Evolutionary conservation across 1,140 invertebrate species (phyloP), one percentile per base, ranked within the genome.

Genomic region (Hesperophylax magnus): DNA sequence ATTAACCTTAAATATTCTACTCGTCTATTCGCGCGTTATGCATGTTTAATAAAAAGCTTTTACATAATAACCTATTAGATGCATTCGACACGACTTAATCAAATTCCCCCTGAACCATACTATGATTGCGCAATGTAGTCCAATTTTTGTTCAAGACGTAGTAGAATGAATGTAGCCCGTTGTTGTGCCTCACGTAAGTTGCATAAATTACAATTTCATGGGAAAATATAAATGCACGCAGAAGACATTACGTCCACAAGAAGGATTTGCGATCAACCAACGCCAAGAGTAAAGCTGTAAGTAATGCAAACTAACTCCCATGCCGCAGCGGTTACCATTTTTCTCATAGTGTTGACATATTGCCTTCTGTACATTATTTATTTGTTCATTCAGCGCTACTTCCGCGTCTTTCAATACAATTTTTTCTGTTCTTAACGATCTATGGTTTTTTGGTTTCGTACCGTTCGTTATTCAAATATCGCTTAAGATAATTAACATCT

Each of bases 301-400:
- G 18, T 11, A 61, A 61, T 61, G 58, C 20, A 22, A 20, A 24
- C 24, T 11, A 20, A 20, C 6, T 61, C 9, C 17, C 58, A 61
- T 61, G n/a, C 58, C 24, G 58, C 27, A n/a, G 20, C 39, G 9
- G 11, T 47, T 47, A 47, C 39, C 39, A 47, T 47, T 27, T 54
- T 77, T 77, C 75, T 61, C 75, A 47, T 14, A 34, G 31, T 47
- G 75, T 77, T 63, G 75, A 77, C 75, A 77, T 76, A 60, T 56
- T 47, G 3, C 39, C 27, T 77, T 27, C 60, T 24, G 54, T 27
- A 24, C 39, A 47, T 14, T 47, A 47, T 47, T 47, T 47, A 47
- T 47, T 47, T 14, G 39, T 14, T 14, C 39, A 47, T 47, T 47
- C 39, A 47, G 39, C 9, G 39, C 39, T 63, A 61, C 75, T 77